Evolutionary conservation across 2,888 invertebrate genomes (phyloP).

Genomic region (Melieria picta): DNA sequence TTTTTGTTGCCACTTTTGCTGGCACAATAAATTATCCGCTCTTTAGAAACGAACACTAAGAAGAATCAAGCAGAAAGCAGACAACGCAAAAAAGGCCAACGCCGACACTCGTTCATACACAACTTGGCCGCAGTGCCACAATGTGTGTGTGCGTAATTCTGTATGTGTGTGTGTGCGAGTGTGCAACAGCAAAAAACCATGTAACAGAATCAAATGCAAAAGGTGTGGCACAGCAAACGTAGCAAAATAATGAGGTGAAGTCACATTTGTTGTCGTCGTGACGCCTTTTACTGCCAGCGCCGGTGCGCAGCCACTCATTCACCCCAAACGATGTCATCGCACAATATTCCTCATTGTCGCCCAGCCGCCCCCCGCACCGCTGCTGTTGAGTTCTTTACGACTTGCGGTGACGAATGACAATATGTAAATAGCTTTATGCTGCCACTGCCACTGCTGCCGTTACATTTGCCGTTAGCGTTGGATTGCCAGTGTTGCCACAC

Average conservation of each 20-base stretch:
- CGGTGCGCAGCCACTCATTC: neutral
- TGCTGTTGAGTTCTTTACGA: conserved; percentile 9
- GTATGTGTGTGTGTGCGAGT: too few relatives aligned
- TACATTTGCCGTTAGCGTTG: neutral
- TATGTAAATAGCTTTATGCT: conserved; percentile 17
- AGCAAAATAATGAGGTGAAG: conserved; percentile 10
- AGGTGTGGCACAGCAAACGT: neutral
- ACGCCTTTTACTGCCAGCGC: neutral
- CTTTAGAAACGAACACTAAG: too few relatives aligned
- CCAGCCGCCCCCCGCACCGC: neutral
- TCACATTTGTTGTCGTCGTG: neutral
- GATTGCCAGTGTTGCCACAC: neutral
- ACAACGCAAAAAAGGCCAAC: too few relatives aligned
- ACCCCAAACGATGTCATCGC: neutral
- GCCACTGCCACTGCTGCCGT: neutral
- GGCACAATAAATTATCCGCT: too few relatives aligned
- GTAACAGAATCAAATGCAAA: too few relatives aligned
- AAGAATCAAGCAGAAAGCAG: too few relatives aligned
- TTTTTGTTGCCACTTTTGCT: too few relatives aligned
- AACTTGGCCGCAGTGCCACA: too few relatives aligned
- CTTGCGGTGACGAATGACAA: conserved; percentile 12
- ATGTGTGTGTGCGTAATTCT: too few relatives aligned
- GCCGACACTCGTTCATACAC: too few relatives aligned
- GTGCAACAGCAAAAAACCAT: too few relatives aligned
- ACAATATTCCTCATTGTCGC: neutral